A percentile compares a stretch with the other conserved stretches of the same genome.
These are phyloP conservation scores for Pachyramphus minor DNA, from an alignment of 2,113 vertebrate species.

Conservation along the genomic window DNA sequence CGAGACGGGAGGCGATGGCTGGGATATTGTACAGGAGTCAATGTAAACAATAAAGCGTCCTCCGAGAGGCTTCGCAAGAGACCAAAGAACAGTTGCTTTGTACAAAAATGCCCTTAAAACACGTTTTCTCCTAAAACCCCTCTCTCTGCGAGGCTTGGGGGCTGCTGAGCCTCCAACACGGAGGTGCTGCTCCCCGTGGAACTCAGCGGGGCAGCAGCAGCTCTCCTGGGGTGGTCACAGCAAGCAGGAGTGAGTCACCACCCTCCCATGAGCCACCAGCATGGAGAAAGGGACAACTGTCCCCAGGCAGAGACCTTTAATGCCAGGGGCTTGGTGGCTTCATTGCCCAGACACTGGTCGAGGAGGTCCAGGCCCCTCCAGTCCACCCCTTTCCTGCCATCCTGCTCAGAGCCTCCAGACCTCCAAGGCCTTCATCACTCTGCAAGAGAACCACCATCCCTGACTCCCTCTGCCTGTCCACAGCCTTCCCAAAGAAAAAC, in stretches of 20 bases:
- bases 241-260: background rate
- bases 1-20: background rate
- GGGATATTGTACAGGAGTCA: conserved; percentile 65
- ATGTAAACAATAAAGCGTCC: conserved; percentile 78
- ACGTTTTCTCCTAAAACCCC: background rate
- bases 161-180: background rate
- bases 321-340: background rate
- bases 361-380: background rate
- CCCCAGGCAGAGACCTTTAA: background rate
- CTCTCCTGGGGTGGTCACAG: background rate
- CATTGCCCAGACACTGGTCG: background rate
- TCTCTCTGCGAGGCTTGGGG: background rate
- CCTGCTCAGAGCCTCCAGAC: conserved; percentile 30
- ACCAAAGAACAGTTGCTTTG: conserved; percentile 69
- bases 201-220: background rate
- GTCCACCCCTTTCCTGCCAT: background rate
- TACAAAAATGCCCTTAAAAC: conserved; percentile 76
- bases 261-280: background rate
- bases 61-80: conserved; percentile 62
- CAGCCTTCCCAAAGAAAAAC: background rate
- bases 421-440: conserved; percentile 10
- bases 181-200: background rate
- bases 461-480: background rate
- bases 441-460: background rate
- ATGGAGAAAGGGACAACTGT: background rate